Conservation (phyloP, 2,888 invertebrate genomes). For the Hirtodrosophila trivittata region DNA sequence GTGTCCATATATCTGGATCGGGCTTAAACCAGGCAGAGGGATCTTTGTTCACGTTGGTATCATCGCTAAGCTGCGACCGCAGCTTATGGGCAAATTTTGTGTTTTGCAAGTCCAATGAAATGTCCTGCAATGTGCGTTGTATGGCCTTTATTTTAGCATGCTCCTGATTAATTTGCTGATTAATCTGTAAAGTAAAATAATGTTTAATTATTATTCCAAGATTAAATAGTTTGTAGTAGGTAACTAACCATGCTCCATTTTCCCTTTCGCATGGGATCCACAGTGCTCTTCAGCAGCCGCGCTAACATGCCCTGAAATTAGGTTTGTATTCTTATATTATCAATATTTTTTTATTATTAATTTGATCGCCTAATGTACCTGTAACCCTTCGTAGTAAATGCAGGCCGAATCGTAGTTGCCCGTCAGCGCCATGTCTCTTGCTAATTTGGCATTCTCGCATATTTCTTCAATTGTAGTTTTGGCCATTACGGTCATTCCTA, state of each 20-base stretch:
- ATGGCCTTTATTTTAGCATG: constrained; percentile 94
- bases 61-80: constrained; percentile 79
- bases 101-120: constrained; percentile 83
- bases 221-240: not conserved
- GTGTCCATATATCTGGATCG: constrained; percentile 92
- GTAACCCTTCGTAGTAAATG: constrained; percentile 71
- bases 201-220: not conserved
- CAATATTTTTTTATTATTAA: not conserved
- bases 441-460: constrained; percentile 97
- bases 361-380: constrained; percentile 24
- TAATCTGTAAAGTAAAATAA: constrained; percentile 86
- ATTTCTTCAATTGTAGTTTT: constrained; percentile 93
- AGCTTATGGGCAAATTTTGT: constrained; percentile 85
- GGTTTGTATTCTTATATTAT: not conserved
- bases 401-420: constrained; percentile 98
- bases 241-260: constrained; percentile 93
- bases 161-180: constrained; percentile 94
- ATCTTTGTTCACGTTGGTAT: constrained; percentile 79
- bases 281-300: constrained; percentile 90
- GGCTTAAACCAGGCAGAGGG: constrained; percentile 86
- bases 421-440: constrained; percentile 96
- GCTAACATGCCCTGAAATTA: constrained; percentile 91
- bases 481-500: constrained; percentile 91
- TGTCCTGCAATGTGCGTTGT: constrained; percentile 83
- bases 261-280: constrained; percentile 91